Evolutionary conservation across 53 echinoderm and acorn worm genomes (phyloP).

Genomic region (Patiria pectinifera): DNA sequence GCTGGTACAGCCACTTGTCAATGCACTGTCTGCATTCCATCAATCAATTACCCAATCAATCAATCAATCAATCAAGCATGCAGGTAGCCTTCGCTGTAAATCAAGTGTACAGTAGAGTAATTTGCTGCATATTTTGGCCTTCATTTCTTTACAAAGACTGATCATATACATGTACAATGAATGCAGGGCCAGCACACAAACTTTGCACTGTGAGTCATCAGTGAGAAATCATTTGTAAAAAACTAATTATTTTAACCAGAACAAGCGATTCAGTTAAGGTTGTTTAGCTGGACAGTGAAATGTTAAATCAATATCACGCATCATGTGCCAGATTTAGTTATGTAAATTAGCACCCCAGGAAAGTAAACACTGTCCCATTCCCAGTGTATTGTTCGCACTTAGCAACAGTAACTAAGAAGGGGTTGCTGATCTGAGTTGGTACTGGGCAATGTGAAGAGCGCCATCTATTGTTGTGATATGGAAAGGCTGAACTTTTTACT

Average conservation of each 20-base stretch:
- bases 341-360: background rate
- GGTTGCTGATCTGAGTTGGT: background rate
- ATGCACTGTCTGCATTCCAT: background rate
- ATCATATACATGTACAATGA: background rate
- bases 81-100: background rate
- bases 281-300: too few relatives aligned
- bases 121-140: background rate
- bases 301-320: background rate
- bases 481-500: background rate
- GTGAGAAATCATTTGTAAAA: too few relatives aligned
- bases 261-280: too few relatives aligned
- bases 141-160: background rate
- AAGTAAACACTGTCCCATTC: background rate
- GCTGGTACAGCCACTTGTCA: background rate
- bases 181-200: background rate
- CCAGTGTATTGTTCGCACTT: slow-evolving; percentile 4
- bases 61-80: background rate
- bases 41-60: slow-evolving; percentile 1
- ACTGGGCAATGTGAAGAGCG: slow-evolving; percentile 49
- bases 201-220: background rate
- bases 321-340: background rate
- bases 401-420: slow-evolving; percentile 42
- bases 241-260: too few relatives aligned
- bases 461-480: slow-evolving; percentile 37
- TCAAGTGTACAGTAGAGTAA: background rate